Evolutionary conservation across 2,797 vertebrate species (phyloP).

Genomic region (Podarcis lilfordi): DNA sequence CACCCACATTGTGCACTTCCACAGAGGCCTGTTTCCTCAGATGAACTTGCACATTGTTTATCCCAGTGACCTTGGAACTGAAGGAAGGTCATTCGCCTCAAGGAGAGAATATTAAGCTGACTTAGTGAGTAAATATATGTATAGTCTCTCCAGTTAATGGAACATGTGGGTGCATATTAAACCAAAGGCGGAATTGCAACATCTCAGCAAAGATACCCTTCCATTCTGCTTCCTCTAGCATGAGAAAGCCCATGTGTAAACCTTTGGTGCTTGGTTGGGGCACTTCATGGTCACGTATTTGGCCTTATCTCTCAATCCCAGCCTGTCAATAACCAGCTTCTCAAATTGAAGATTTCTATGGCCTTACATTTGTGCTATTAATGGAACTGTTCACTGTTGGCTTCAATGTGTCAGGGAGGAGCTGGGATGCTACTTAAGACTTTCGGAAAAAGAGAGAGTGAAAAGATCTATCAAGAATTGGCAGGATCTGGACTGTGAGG

Average conservation of each 20-base stretch:
- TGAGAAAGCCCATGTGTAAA: not conserved
- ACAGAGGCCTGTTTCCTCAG: constrained; percentile 7
- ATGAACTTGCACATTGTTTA: not conserved
- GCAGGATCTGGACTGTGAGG: not conserved
- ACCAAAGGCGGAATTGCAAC: not conserved
- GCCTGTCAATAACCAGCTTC: constrained; percentile 39
- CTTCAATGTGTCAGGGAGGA: not conserved
- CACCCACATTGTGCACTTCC: not conserved
- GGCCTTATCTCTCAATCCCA: constrained; percentile 4
- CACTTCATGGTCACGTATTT: not conserved
- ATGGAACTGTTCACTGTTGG: not conserved
- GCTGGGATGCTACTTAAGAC: not conserved
- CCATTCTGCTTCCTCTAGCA: not conserved
- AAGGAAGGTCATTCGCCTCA: constrained; percentile 11
- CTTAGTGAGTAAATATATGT: constrained; percentile 51
- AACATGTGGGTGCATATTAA: not conserved
- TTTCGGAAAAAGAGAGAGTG: not conserved
- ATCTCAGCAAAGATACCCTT: constrained; percentile 13
- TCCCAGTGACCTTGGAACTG: not conserved
- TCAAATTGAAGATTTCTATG: not conserved
- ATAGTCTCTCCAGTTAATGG: constrained; percentile 55
- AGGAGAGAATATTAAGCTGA: constrained; percentile 16
- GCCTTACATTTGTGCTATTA: not conserved
- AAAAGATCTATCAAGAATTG: not conserved
- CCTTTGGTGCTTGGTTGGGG: accelerated